These are phyloP conservation scores for Thymelicus acteon DNA, from an alignment of 2,888 invertebrate species.

Conservation along the genomic window DNA sequence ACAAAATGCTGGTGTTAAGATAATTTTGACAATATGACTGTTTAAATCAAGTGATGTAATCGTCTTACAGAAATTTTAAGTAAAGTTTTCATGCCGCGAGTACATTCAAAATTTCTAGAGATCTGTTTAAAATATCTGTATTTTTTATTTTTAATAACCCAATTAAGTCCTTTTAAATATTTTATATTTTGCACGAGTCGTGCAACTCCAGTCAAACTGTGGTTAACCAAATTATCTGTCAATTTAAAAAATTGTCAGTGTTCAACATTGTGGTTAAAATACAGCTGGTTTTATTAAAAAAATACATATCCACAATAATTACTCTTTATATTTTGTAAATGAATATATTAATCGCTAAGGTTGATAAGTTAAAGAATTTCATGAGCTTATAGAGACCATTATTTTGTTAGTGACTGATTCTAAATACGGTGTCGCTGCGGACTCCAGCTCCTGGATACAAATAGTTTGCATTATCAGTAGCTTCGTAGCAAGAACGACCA, in stretches of 20 bases:
- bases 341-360: slow-evolving; percentile 38
- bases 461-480: slow-evolving; percentile 40
- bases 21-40: slow-evolving; percentile 23
- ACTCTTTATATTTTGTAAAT: slow-evolving; percentile 40
- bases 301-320: slow-evolving; percentile 41
- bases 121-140: not conserved
- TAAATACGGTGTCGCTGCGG: slow-evolving; percentile 39
- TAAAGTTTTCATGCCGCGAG: slow-evolving; percentile 3
- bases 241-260: slow-evolving; percentile 35
- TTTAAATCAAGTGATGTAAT: slow-evolving; percentile 34
- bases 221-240: slow-evolving; percentile 33
- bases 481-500: slow-evolving; percentile 44
- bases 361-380: slow-evolving; percentile 39
- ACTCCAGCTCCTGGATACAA: slow-evolving; percentile 18
- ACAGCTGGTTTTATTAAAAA: slow-evolving; percentile 30
- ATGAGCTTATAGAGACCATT: slow-evolving; percentile 45
- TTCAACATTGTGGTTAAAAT: slow-evolving; percentile 42
- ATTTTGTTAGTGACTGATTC: slow-evolving; percentile 47
- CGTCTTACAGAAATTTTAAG: slow-evolving; percentile 26
- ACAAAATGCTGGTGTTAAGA: not conserved
- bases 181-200: slow-evolving; percentile 4
- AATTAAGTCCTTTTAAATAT: not conserved
- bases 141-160: not conserved
- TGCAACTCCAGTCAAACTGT: slow-evolving; percentile 33
- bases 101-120: not conserved